phyloP scores from a whole-genome alignment of 2,888 invertebrate genomes.

The Drosophila histrio region DNA sequence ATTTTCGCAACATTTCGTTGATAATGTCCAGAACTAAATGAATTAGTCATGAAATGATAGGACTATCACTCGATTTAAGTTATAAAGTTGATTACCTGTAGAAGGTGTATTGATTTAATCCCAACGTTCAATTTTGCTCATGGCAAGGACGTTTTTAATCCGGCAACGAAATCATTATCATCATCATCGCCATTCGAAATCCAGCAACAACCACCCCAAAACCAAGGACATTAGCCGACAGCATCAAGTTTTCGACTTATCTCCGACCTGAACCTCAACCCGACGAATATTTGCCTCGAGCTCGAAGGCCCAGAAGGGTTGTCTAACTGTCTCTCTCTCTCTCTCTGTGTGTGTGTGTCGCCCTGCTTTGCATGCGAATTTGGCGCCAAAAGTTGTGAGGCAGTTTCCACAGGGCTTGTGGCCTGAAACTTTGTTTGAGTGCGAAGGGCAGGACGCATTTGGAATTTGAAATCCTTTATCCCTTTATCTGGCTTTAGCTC shows the following conservation, averaged over 20 bases:
- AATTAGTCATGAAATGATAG: slow-evolving; percentile 30
- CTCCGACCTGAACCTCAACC: slow-evolving; percentile 69
- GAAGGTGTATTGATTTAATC: slow-evolving; percentile 42
- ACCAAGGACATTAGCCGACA: slow-evolving; percentile 73
- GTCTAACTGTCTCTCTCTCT: slow-evolving; percentile 1
- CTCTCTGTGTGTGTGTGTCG: slow-evolving; percentile 11
- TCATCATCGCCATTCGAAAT: slow-evolving; percentile 10
- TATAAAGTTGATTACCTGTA: slow-evolving; percentile 42
- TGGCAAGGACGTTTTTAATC: slow-evolving; percentile 58
- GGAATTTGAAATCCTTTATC: slow-evolving; percentile 83
- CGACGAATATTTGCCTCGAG: slow-evolving; percentile 8
- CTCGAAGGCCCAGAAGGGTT: slow-evolving; percentile 49
- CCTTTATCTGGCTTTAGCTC: slow-evolving; percentile 84
- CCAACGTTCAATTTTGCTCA: slow-evolving; percentile 25
- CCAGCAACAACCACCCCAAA: slow-evolving; percentile 43
- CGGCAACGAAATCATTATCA: slow-evolving; percentile 37
- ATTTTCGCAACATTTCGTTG: slow-evolving; percentile 15
- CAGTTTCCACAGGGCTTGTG: slow-evolving; percentile 29
- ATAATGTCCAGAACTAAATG: slow-evolving; percentile 25
- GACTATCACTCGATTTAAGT: not conserved
- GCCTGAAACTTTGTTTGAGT: slow-evolving; percentile 32
- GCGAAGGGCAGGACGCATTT: slow-evolving; percentile 59
- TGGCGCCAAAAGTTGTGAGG: slow-evolving; percentile 73
- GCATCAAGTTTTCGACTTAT: slow-evolving; percentile 80
- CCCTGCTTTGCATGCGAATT: slow-evolving; percentile 77